These are phyloP conservation scores for Augochlorella aurata DNA, from an alignment of 2,888 invertebrate species.

Conservation along the genomic window DNA sequence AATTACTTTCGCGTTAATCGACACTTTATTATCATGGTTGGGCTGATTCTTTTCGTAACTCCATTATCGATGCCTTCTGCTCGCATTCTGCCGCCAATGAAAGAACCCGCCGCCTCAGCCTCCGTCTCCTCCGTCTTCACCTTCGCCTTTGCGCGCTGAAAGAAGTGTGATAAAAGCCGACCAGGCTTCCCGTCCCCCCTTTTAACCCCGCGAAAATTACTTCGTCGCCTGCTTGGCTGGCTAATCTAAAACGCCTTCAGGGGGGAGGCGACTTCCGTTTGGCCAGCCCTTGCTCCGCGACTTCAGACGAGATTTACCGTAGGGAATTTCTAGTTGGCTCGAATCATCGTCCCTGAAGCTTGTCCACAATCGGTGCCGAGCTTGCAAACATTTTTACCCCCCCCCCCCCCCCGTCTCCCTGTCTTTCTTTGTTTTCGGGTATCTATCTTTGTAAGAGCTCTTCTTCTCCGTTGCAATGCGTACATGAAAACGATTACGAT, in stretches of 20 bases:
- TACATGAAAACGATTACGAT: too few relatives aligned
- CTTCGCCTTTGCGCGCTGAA: slow-evolving; percentile 31
- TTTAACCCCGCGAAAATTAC: slow-evolving; percentile 54
- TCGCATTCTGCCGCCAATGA: slow-evolving; percentile 52
- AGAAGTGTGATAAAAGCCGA: slow-evolving; percentile 25
- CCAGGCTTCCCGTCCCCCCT: slow-evolving; percentile 19
- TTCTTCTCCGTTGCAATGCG: too few relatives aligned
- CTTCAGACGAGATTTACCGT: slow-evolving; percentile 3
- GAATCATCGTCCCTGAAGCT: not conserved
- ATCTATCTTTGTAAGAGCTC: too few relatives aligned
- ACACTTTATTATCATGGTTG: slow-evolving; percentile 57
- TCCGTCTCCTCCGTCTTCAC: not conserved
- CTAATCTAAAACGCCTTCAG: slow-evolving; percentile 43
- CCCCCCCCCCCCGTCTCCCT: too few relatives aligned
- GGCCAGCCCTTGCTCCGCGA: slow-evolving; percentile 3
- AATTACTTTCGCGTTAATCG: slow-evolving; percentile 54
- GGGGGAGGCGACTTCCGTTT: slow-evolving; percentile 2
- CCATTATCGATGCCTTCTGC: slow-evolving; percentile 59
- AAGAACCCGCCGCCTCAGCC: slow-evolving; percentile 36
- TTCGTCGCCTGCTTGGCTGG: slow-evolving; percentile 24
- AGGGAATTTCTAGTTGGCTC: not conserved
- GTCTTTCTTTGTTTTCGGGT: too few relatives aligned
- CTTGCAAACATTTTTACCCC: not conserved
- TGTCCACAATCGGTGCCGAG: not conserved
- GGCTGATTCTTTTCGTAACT: slow-evolving; percentile 62